Evolutionary conservation across 2,888 invertebrate species (phyloP).

Genomic region (Tigriopus californicus): DNA sequence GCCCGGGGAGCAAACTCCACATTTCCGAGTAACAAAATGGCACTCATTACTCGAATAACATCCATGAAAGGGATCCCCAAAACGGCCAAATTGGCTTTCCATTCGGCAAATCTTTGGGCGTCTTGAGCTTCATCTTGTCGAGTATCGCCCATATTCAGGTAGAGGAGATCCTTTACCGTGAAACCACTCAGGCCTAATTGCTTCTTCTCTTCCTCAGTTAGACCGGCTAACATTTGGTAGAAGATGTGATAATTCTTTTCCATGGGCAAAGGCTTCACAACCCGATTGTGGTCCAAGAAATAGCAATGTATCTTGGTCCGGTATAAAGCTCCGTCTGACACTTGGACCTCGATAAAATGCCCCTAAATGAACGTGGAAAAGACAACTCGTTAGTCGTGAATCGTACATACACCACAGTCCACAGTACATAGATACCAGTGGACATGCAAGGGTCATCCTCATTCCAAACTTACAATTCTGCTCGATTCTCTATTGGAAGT

Average conservation of each 20-base stretch:
- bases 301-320: constrained; percentile 91
- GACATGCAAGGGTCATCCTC: no score
- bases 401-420: no score
- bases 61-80: constrained; percentile 84
- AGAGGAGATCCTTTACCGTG: constrained; percentile 35
- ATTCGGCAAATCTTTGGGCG: constrained; percentile 45
- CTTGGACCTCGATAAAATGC: constrained; percentile 87
- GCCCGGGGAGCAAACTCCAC: constrained; percentile 62
- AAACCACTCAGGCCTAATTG: constrained; percentile 18
- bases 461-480: constrained; percentile 52
- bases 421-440: no score
- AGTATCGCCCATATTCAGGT: constrained; percentile 53
- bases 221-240: constrained; percentile 81
- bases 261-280: constrained; percentile 59
- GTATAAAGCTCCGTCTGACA: constrained; percentile 81
- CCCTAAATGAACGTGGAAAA: constrained; percentile 46
- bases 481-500: constrained; percentile 76
- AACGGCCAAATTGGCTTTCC: constrained; percentile 76
- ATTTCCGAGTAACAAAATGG: constrained; percentile 75
- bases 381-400: no score
- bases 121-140: constrained; percentile 52
- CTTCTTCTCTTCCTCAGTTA: constrained; percentile 62
- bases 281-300: constrained; percentile 80
- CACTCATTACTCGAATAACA: constrained; percentile 74
- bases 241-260: constrained; percentile 94